phyloP scores from a whole-genome alignment of 2,888 invertebrate species.

The Harpagoxenus sublaevis region DNA sequence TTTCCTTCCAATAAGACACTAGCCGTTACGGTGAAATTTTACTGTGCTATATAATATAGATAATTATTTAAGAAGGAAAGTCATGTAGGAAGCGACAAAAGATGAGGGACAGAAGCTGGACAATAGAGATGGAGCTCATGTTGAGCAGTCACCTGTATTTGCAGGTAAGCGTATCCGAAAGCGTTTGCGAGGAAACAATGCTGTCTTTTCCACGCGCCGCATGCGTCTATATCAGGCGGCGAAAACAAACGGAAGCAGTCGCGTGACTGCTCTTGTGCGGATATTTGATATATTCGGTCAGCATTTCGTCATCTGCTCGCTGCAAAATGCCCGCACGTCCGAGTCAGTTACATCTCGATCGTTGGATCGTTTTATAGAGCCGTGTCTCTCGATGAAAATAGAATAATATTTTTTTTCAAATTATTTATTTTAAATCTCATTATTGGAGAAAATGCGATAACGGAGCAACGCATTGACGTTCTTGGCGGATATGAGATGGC shows the following conservation, averaged over 20 bases:
- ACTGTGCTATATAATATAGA: neutral
- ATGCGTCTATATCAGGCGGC: slow-evolving; percentile 33
- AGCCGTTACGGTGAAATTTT: neutral
- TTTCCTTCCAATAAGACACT: neutral
- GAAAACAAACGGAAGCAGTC: slow-evolving; percentile 74
- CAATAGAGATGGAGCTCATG: slow-evolving; percentile 61
- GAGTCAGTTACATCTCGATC: neutral
- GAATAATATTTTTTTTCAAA: neutral
- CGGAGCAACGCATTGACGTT: neutral
- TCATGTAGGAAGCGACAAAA: neutral
- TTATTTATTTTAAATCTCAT: neutral
- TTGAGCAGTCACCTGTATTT: slow-evolving; percentile 71
- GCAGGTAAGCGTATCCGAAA: slow-evolving; percentile 57
- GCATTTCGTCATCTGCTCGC: slow-evolving; percentile 68
- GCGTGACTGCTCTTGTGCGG: slow-evolving; percentile 52
- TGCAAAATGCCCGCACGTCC: neutral
- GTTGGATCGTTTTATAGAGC: slow-evolving; percentile 8
- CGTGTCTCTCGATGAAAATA: slow-evolving; percentile 5
- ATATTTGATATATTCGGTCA: slow-evolving; percentile 66
- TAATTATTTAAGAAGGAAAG: neutral
- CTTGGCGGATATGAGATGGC: slow-evolving; percentile 57
- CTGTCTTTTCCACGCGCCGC: slow-evolving; percentile 60
- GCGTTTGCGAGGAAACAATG: slow-evolving; percentile 66
- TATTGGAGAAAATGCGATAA: neutral
- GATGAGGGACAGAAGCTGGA: slow-evolving; percentile 25